Evolutionary conservation across 2,113 vertebrate species (phyloP), one percentile per base, ranked within the genome.

Genomic region (Pyxicephalus adspersus): DNA sequence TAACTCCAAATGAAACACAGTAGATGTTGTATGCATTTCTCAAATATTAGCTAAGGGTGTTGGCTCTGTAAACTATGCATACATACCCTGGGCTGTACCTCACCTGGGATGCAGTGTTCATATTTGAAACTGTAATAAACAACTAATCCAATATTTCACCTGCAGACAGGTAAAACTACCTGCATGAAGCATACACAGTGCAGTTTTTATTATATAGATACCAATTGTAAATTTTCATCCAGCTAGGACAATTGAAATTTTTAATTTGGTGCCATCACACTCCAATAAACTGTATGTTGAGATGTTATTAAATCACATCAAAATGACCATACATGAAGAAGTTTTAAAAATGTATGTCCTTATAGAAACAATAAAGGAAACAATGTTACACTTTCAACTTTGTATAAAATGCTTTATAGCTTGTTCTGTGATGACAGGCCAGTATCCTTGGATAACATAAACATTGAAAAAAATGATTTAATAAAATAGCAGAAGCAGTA

Each of bases 1-100:
- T 3, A n/a, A 31, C 31, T 4, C 31, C 3, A 34, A 58, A 58
- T 54, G 11, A n/a, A 22, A 22, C 55, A 29, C 11, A 57, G 18
- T 20, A 58, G 54, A 22, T 31, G 3, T 34, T 11, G 9, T 50
- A 31, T 57, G 19, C n/a, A 25, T 15, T 31, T 73, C 50, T 31
- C 54, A 74, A 74, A 58, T 74, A 74, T 74, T 74, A 58, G 54
- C 54, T 60, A 31, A 34, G 26, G 71, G 29, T 29, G 52, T 16
- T 54, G 16, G 29, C 52, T 6, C 52, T 51, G 4, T 15, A 17
- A 5, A 45, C 66, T 52, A 15, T 25, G 5, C n/a, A 15, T n/a
- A 34, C 26, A 50, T 26, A 52, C 66, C 23, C 1, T 70, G 66
- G n/a, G n/a, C n/a, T n/a, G n/a, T n/a, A 54, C 67, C 25, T 52